Base-by-base conservation (phyloP, 2,888 invertebrate genomes). In the Ophion slaviceki region DNA sequence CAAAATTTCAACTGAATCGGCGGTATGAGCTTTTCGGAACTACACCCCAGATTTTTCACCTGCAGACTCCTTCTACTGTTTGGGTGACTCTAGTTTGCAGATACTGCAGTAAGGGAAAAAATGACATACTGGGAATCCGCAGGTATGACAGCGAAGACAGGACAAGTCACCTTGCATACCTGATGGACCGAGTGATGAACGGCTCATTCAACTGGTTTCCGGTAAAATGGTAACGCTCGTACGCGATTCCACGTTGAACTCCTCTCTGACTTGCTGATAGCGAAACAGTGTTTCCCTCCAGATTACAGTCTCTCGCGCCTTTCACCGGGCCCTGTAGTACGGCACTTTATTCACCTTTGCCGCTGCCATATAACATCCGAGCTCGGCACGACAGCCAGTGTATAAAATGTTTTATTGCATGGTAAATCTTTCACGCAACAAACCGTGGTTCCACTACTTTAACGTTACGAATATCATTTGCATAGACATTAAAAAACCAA, bases 401-500 rank as follows among this genome's bases (percentile, higher is more conserved):
- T 89, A 88, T 89, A 89, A 88, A 89, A 86, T 88, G 87, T 86
- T 90, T 90, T 88, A 89, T 89, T 89, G 88, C 86, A 85, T 85
- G 90, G 87, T 90, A 89, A 90, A 90, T 90, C 90, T 90, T 86
- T 87, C 81, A 81, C 81, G 89, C 88, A 86, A 87, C 84, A 86
- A 82, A 85, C 87, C 84, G 67, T 40, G 74, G 61, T 74, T 84
- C 81, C 70, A 36, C 80, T 68, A 76, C 86, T 79, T 78, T 83
- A 75, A 80, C 74, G 83, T 85, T 87, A 77, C 86, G 90, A 88
- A 90, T 88, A 81, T 88, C 86, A 90, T 90, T 89, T 90, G 89
- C 90, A 90, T 90, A 90, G 90, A 82, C 89, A 88, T 90, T 89
- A 89, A 90, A 90, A 89, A 90, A 86, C 87, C 88, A 90, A 90